Evolutionary conservation across 2,113 vertebrate species (phyloP), one percentile per base, ranked within the genome.

Genomic region (Prunella fulvescens): DNA sequence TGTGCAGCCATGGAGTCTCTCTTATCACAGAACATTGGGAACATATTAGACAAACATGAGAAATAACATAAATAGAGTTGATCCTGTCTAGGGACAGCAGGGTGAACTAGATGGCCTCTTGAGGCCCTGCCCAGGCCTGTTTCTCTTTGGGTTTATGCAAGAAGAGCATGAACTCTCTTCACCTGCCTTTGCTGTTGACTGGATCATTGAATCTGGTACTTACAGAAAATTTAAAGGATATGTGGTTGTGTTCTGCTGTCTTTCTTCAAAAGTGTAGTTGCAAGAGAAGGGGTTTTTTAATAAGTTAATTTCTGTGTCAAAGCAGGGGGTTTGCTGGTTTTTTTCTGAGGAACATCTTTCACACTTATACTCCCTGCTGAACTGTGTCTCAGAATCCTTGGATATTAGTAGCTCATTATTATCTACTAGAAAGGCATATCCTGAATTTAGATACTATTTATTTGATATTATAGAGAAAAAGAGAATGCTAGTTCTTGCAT

Each of bases 61-160:
- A 87, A 96, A 39, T 70, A 83, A 83, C 39, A 57, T 93, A 96
- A 94, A 96, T 94, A 93, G 9, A 70, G 86, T 39, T 88, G 82
- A 93, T 96, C 90, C 71, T 93, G 57, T 69, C 71, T 93, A 42
- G 71, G 85, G 90, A 86, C 71, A 83, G 74, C 42, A 66, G 58
- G 47, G 44, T 94, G 71, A 95, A 73, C 58, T 81, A 42, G 42
- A 66, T 54, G 79, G 64, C 50, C 58, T 65, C 58, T 76, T 48
- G 79, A 89, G 77, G 60, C 69, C 42, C 20, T 22, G 81, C 58
- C 25, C 7, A 54, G 33, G 33, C 86, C 78, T 93, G 19, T 76
- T 94, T 79, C 40, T 90, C 40, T 79, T 79, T 14, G 45, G 7
- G 5, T 69, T 82, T 85, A 8, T 69, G 25, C 60, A 50, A 80